Percentiles rank a stretch among this genome's conserved stretches.
phyloP scores from a whole-genome alignment of 2,797 vertebrate species.

The Urosaurus nigricauda region DNA sequence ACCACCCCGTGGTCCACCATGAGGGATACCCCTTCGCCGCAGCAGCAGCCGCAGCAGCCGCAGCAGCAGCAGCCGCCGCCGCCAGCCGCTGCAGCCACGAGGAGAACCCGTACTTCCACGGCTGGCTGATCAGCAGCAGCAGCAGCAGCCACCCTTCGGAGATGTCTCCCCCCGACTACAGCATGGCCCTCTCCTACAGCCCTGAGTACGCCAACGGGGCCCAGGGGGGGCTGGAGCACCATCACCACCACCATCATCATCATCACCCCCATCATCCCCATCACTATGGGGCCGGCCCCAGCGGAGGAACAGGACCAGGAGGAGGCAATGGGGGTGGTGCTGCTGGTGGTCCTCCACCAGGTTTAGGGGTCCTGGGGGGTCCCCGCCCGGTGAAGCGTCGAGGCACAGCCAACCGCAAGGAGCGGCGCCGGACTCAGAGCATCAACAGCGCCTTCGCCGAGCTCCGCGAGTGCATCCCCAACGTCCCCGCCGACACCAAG shows the following conservation, averaged over 20 bases:
- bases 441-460: slow-evolving; percentile 99
- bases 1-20: slow-evolving; percentile 97
- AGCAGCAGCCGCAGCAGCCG: slow-evolving; percentile 79
- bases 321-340: background rate
- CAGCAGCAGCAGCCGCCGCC: slow-evolving; percentile 86
- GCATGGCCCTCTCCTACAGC: slow-evolving; percentile 90
- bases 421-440: slow-evolving; percentile 97
- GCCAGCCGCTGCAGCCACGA: slow-evolving; percentile 92
- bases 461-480: slow-evolving; percentile 96
- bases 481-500: slow-evolving; percentile 97
- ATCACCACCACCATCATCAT: slow-evolving; percentile 82
- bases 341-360: slow-evolving; percentile 57
- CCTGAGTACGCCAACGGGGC: slow-evolving; percentile 90
- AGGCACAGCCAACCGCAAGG: slow-evolving; percentile 97
- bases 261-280: slow-evolving; percentile 81
- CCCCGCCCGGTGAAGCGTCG: slow-evolving; percentile 92
- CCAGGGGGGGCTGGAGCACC: slow-evolving; percentile 70
- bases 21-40: slow-evolving; percentile 94
- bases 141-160: slow-evolving; percentile 90
- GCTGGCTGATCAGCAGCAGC: slow-evolving; percentile 93
- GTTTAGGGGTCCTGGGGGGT: slow-evolving; percentile 78
- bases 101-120: slow-evolving; percentile 95
- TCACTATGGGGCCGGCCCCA: slow-evolving; percentile 72
- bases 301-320: slow-evolving; percentile 44
- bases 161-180: slow-evolving; percentile 94